These are phyloP conservation scores for Cydia amplana DNA, from an alignment of 1,140 invertebrate genomes.

Conservation along the genomic window DNA sequence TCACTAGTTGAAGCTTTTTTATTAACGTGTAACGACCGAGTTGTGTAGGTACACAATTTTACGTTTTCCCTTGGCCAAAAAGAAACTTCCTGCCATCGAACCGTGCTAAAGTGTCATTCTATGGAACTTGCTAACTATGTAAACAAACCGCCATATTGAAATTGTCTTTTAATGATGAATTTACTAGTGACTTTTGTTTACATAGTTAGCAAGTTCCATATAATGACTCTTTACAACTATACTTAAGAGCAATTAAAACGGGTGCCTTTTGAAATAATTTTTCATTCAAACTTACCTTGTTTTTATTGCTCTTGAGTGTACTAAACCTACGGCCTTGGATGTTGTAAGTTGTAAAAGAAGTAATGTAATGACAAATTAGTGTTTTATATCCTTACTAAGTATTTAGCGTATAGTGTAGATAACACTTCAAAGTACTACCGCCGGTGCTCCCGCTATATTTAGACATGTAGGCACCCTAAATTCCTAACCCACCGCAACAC, in stretches of 20 bases:
- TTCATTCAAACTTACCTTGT: not conserved
- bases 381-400: constrained; percentile 1
- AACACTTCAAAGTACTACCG: constrained; percentile 5
- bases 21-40: not conserved
- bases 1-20: not conserved
- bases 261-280: not conserved
- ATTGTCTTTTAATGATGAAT: too few species aligned
- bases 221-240: too few species aligned
- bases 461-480: constrained; percentile 26
- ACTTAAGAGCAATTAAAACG: too few species aligned
- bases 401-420: constrained; percentile 22
- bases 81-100: not conserved
- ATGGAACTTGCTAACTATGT: too few species aligned
- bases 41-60: not conserved
- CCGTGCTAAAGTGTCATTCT: too few species aligned
- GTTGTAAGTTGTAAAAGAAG: not conserved
- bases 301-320: not conserved
- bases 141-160: too few species aligned
- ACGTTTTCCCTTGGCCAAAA: constrained; percentile 2
- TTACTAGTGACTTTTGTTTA: too few species aligned
- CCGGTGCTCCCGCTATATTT: constrained; percentile 10
- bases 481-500: constrained; percentile 33
- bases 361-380: not conserved
- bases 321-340: constrained; percentile 14
- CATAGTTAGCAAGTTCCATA: too few species aligned